Conservation (phyloP, 1,140 invertebrate genomes). For the Leptinotarsa lineolata region DNA sequence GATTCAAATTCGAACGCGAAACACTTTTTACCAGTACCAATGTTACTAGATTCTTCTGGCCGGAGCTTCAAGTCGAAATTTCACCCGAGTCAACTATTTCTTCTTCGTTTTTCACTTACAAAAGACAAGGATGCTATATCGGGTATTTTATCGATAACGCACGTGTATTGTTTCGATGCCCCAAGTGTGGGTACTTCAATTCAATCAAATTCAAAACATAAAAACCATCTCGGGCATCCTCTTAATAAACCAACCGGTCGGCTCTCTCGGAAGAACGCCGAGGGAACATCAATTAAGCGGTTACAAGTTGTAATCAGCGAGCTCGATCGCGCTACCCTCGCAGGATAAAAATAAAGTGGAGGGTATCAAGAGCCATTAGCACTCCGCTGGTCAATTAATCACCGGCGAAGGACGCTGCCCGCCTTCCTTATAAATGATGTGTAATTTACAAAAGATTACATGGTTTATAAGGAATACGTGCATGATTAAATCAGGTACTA, state of each 20-base stretch:
- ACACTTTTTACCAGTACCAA: too few species aligned
- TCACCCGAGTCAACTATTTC: too few species aligned
- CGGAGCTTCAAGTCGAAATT: too few species aligned
- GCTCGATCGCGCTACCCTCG: slow-evolving; percentile 6
- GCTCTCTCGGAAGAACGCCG: background rate
- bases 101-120: too few species aligned
- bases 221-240: background rate
- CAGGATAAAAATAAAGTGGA: slow-evolving; percentile 34
- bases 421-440: slow-evolving; percentile 51
- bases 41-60: too few species aligned
- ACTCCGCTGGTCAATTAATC: slow-evolving; percentile 49
- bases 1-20: too few species aligned
- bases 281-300: slow-evolving; percentile 8
- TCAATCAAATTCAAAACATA: too few species aligned
- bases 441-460: slow-evolving; percentile 53
- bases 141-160: too few species aligned
- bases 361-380: slow-evolving; percentile 52
- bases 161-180: too few species aligned
- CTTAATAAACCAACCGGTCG: background rate
- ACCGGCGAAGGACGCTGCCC: slow-evolving; percentile 39
- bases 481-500: slow-evolving; percentile 51
- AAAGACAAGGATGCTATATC: too few species aligned
- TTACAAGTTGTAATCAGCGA: slow-evolving; percentile 5
- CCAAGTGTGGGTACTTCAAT: too few species aligned
- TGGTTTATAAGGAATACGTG: slow-evolving; percentile 49